phyloP scores from a whole-genome alignment of 1,140 invertebrate genomes.

The Dysdera silvatica region DNA sequence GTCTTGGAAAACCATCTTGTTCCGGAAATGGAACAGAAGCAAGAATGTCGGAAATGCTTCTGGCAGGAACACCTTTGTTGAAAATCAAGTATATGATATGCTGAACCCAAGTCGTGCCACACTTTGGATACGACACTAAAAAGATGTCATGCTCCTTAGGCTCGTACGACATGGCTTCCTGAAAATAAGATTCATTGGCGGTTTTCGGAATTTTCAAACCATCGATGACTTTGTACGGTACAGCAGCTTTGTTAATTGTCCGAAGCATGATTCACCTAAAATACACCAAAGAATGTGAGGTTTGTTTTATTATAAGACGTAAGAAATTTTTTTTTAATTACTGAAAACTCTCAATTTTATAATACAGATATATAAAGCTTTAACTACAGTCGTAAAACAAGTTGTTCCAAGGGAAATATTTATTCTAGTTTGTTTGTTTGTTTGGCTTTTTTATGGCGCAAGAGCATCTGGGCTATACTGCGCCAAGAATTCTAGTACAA shows the following conservation, averaged over 20 bases:
- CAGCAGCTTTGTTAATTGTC: not conserved
- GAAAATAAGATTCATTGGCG: not conserved
- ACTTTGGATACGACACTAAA: slow-evolving; percentile 32
- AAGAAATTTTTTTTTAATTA: too few relatives aligned
- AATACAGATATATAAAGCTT: too few relatives aligned
- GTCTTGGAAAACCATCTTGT: slow-evolving; percentile 6
- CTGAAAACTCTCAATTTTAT: too few relatives aligned
- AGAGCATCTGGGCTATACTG: too few relatives aligned
- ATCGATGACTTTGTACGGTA: slow-evolving; percentile 2
- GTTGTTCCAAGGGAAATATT: too few relatives aligned
- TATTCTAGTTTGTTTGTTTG: too few relatives aligned
- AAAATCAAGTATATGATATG: slow-evolving; percentile 19
- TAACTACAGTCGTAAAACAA: too few relatives aligned
- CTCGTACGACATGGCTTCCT: not conserved
- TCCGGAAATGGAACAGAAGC: slow-evolving; percentile 7
- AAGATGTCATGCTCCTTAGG: slow-evolving; percentile 16
- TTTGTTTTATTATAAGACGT: too few relatives aligned
- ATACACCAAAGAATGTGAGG: not conserved
- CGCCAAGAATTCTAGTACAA: too few relatives aligned
- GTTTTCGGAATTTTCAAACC: not conserved
- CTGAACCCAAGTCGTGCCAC: slow-evolving; percentile 32
- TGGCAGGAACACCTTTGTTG: not conserved
- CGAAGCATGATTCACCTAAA: too few relatives aligned
- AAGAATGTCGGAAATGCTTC: not conserved
- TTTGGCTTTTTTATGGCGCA: too few relatives aligned